phyloP scores from a whole-genome alignment of 2,113 vertebrate species.

The Grus americana region DNA sequence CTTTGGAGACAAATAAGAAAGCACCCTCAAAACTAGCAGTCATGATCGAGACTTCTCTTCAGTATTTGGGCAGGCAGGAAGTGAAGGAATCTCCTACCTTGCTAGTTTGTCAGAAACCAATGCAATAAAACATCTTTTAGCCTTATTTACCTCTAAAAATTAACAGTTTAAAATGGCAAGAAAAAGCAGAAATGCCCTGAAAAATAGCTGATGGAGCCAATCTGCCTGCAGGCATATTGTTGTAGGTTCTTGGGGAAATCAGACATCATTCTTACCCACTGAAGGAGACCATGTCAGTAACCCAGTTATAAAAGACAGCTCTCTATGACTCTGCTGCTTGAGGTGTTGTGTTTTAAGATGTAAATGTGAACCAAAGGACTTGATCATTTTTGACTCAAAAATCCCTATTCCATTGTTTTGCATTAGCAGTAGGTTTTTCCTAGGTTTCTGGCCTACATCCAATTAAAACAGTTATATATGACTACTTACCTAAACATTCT shows the following conservation, averaged over 20 bases:
- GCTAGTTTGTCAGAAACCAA: background rate
- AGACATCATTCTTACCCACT: background rate
- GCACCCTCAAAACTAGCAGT: background rate
- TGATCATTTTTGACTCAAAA: background rate
- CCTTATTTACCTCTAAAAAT: background rate
- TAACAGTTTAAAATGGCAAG: background rate
- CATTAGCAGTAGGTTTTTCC: background rate
- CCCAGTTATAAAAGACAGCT: background rate
- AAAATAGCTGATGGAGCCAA: background rate
- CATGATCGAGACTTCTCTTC: background rate
- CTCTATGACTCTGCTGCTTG: background rate
- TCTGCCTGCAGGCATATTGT: background rate
- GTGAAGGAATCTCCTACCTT: background rate
- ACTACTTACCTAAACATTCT: slow-evolving; percentile 9
- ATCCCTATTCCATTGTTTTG: background rate
- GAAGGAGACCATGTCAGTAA: background rate
- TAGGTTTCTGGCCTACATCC: slow-evolving; percentile 9
- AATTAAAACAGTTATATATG: background rate
- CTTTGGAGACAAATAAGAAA: background rate
- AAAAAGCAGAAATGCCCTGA: background rate
- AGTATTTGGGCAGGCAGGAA: background rate
- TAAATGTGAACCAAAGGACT: background rate
- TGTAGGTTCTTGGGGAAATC: background rate
- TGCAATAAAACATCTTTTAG: background rate
- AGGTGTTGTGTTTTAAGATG: background rate